Conservation (phyloP, 2,888 invertebrate genomes). For the Micropterix aruncella region DNA sequence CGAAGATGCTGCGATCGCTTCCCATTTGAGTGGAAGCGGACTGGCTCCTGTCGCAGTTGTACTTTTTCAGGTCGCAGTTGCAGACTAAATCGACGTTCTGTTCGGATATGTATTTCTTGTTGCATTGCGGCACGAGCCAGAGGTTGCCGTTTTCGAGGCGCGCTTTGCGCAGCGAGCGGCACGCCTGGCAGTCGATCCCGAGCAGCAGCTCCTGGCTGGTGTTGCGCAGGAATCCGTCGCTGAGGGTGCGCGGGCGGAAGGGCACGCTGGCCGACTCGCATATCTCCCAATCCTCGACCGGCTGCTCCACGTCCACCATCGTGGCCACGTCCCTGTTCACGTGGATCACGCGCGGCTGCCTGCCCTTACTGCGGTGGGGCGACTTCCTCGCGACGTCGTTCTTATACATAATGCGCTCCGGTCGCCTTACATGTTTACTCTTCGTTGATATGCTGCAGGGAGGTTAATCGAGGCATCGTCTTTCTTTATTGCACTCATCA, state of each 20-base stretch:
- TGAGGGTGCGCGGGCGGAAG: constrained; percentile 35
- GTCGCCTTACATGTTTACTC: too few species aligned
- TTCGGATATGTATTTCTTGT: constrained; percentile 21
- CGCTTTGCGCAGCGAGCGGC: constrained; percentile 21
- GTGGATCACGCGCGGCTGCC: constrained; percentile 34
- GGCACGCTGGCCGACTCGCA: constrained; percentile 17
- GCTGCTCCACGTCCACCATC: constrained; percentile 25
- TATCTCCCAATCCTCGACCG: constrained; percentile 10
- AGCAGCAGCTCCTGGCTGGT: constrained; percentile 35
- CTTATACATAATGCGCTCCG: not conserved
- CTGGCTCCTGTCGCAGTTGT: constrained; percentile 21
- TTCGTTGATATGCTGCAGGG: too few species aligned
- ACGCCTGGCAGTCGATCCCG: constrained; percentile 37
- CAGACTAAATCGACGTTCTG: constrained; percentile 33
- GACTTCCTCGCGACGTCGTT: constrained; percentile 33
- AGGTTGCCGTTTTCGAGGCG: constrained; percentile 18
- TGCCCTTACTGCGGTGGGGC: constrained; percentile 29
- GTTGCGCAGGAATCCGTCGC: constrained; percentile 36
- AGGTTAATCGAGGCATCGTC: too few species aligned
- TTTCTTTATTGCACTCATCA: too few species aligned
- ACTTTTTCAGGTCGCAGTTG: constrained; percentile 31
- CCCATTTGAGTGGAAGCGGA: constrained; percentile 21
- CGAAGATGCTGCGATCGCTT: constrained; percentile 32
- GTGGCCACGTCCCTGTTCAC: constrained; percentile 37
- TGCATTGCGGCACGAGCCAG: constrained; percentile 21